Evolutionary conservation across 2,888 invertebrate species (phyloP), one percentile per base, ranked within the genome.

Genomic region (Andricus quercusramuli): DNA sequence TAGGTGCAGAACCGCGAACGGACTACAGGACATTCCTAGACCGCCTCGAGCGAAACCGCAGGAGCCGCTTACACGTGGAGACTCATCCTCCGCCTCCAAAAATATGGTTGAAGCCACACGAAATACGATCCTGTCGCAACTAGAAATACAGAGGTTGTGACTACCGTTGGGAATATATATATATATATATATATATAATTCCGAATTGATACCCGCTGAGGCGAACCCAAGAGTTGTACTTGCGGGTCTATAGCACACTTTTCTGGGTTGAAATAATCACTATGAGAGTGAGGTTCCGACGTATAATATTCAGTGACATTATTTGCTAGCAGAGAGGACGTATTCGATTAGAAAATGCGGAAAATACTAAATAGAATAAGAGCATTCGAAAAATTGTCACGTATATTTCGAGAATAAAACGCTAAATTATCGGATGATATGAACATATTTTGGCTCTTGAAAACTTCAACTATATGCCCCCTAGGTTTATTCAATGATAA

Each of bases 71-170:
- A 56, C 74, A 74, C 51, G 70, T 56, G 70, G 20, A 20, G 56
- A 32, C 74, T 74, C 74, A 74, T 74, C 74, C 74, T 56, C 20
- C 56, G n/a, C 32, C 56, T 37, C 20, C 56, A 74, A 51, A 74
- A 56, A 56, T 74, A 74, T 74, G 56, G 74, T 56, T 56, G 74
- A 74, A 74, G 74, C 74, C 32, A 56, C 74, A 74, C 74, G 13
- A 74, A 56, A 74, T 74, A 74, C 56, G 74, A 74, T 6, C 74
- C 74, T 74, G 74, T 74, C 74, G 51, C 51, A 70, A 32, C n/a
- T 74, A n/a, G 32, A 74, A 74, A 74, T 74, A 56, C 74, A 37
- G 74, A 74, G 74, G n/a, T 56, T 74, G 74, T 37, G 74, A 74
- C 74, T 74, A n/a, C 32, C 22, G 51, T 74, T 32, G 51, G 13